A percentile compares a stretch with the other conserved stretches of the same genome.
Conservation (phyloP, 2,113 vertebrate species). For the Corythaixoides concolor region DNA sequence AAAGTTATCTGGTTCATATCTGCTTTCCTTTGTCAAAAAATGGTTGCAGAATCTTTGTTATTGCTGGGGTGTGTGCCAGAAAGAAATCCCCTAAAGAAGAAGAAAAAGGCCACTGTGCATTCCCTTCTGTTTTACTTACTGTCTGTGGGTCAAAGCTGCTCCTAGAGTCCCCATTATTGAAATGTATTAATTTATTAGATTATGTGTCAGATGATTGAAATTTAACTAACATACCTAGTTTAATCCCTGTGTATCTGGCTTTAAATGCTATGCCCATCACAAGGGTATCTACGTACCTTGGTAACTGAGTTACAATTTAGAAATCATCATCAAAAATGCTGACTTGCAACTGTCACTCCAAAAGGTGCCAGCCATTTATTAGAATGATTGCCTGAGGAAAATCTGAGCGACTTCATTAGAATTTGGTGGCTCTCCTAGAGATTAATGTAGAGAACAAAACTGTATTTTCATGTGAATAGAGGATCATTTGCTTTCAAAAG, state of each 20-base stretch:
- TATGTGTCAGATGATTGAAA: not conserved
- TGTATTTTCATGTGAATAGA: not conserved
- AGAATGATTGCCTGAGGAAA: not conserved
- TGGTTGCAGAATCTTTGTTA: slow-evolving; percentile 16
- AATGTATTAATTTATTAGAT: not conserved
- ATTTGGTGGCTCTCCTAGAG: not conserved
- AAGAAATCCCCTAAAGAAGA: not conserved
- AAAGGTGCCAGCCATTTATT: not conserved
- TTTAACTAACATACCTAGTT: not conserved
- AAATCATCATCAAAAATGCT: not conserved
- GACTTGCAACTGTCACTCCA: not conserved
- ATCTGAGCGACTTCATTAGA: not conserved
- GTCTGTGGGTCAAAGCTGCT: not conserved
- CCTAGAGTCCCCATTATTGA: not conserved
- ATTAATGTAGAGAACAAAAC: not conserved
- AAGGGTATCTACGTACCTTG: not conserved
- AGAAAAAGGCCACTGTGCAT: not conserved
- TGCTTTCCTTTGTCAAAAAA: slow-evolving; percentile 14
- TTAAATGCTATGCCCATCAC: not conserved
- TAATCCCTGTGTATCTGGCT: not conserved
- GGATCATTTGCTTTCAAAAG: not conserved
- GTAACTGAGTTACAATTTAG: not conserved
- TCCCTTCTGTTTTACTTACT: slow-evolving; percentile 1
- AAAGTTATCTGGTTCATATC: slow-evolving; percentile 30
- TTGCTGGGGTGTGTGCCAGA: not conserved